Evolutionary conservation across 2,113 vertebrate genomes (phyloP), one percentile per base, ranked within the genome.

Genomic region (Plotosus lineatus): DNA sequence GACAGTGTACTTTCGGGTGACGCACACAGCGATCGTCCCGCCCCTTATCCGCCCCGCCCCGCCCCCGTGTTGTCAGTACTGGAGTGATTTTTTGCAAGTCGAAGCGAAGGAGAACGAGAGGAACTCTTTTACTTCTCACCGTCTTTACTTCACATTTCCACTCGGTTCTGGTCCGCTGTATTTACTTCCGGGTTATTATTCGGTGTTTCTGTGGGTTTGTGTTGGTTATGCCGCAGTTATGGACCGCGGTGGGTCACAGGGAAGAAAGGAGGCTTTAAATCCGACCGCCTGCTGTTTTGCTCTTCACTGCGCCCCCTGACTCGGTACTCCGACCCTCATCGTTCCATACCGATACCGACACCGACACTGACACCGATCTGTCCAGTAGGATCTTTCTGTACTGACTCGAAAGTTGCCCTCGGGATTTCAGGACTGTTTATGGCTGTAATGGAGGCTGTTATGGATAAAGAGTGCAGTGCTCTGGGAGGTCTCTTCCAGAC

Each of bases 401-500:
- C 4, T 17, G 4, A 4, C 10, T 0, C 15, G 2, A 19, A 46
- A 65, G 33, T 80, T 75, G 69, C 21, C 80, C 86, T 86, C 68
- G 83, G 82, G 14, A 19, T 33, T 8, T 44, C 1, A 26, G 12
- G 89, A 44, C 19, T 26, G 36, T 68, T 68, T 40, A 26, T 15
- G 87, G 84, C 76, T 88, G 91, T 91, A 87, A 95, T 95, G 94
- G 94, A 95, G 88, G 90, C 88, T 87, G 93, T 92, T 75, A 93
- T 94, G 84, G 94, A 94, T 71, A 94, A 92, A 88, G 94, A 95
- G 82, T 95, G 94, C 91, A 93, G 94, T 83, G 94, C 93, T 53
- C 92, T 95, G 0, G 94, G 94, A 51, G 94, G 94, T 75, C 93
- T 95, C 82, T 95, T 95, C 89, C 94, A 95, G 73, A 92, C 89